Evolutionary conservation across 2,113 vertebrate species (phyloP).

Genomic region (Ellobius talpinus): DNA sequence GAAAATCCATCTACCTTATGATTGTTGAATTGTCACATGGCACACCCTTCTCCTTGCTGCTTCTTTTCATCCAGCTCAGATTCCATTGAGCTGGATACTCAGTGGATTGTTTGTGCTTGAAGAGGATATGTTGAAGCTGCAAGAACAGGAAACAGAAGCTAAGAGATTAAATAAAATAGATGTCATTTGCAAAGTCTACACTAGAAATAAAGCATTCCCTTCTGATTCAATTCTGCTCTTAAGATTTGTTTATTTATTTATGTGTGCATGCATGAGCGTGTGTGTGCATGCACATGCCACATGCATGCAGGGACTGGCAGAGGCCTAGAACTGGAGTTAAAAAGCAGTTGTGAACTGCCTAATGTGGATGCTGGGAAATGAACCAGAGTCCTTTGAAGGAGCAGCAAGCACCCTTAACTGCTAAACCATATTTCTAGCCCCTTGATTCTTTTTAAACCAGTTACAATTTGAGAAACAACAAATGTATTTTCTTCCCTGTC

Average conservation of each 20-base stretch:
- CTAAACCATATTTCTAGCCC: neutral
- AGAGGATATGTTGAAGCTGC: neutral
- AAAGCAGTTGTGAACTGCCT: neutral
- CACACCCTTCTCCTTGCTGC: neutral
- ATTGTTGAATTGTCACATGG: neutral
- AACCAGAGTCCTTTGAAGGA: too few relatives aligned
- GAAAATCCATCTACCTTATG: neutral
- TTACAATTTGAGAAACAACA: constrained; percentile 5
- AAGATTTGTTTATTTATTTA: neutral
- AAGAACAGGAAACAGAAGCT: neutral
- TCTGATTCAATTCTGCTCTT: neutral
- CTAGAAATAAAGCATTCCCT: neutral
- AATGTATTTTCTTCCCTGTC: neutral
- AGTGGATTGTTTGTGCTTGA: neutral
- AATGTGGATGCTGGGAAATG: neutral
- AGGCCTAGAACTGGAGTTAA: neutral
- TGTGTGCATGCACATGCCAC: neutral
- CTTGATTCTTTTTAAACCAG: constrained; percentile 2
- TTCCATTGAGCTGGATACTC: neutral
- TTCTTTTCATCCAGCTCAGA: constrained; percentile 3
- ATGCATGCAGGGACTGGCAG: neutral
- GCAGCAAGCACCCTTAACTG: neutral
- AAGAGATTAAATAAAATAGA: neutral
- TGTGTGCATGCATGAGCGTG: neutral
- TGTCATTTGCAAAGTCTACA: neutral